Percentiles rank a stretch among this genome's conserved stretches.
These are phyloP conservation scores for Galeopsomyia nigrocyanea DNA, from an alignment of 2,888 invertebrate genomes.

Conservation along the genomic window DNA sequence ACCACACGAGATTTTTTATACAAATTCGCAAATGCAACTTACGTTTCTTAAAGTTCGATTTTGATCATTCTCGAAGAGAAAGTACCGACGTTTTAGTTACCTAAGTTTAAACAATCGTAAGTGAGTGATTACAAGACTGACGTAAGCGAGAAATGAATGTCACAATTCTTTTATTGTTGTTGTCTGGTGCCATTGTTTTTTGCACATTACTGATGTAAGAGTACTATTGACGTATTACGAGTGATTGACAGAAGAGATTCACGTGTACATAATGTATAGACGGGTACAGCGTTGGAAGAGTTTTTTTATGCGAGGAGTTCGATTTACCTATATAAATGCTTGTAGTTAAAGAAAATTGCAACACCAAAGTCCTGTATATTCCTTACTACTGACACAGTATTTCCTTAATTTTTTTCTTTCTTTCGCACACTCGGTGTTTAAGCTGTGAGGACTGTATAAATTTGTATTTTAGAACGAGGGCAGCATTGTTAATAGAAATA, in stretches of 20 bases:
- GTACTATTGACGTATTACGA: constrained; percentile 2
- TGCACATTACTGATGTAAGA: constrained; percentile 1
- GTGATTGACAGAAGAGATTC: constrained; percentile 18
- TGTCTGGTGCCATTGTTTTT: constrained; percentile 39
- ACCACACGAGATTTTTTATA: constrained; percentile 27
- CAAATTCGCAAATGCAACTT: constrained; percentile 8
- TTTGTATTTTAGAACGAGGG: constrained; percentile 33
- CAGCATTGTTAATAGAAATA: constrained; percentile 24
- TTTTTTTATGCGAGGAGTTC: constrained; percentile 23
- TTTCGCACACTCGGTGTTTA: constrained; percentile 31
- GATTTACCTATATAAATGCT: constrained; percentile 13
- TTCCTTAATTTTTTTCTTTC: constrained; percentile 5
- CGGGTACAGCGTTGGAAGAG: constrained; percentile 9
- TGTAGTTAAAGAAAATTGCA: constrained; percentile 7
- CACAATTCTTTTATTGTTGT: constrained; percentile 26
- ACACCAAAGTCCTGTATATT: constrained; percentile 43
- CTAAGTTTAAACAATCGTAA: constrained; percentile 29
- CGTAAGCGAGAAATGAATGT: constrained; percentile 36
- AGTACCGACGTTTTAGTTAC: constrained; percentile 24
- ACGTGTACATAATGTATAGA: constrained; percentile 45
- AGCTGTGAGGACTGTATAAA: constrained; percentile 39
- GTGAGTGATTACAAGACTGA: constrained; percentile 44
- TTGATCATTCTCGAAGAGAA: neutral
- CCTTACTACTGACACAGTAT: constrained; percentile 25
- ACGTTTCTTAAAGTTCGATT: constrained; percentile 17